Evolutionary conservation across 2,888 invertebrate genomes (phyloP), one percentile per base, ranked within the genome.

Genomic region (Orthonychiurus folsomi): DNA sequence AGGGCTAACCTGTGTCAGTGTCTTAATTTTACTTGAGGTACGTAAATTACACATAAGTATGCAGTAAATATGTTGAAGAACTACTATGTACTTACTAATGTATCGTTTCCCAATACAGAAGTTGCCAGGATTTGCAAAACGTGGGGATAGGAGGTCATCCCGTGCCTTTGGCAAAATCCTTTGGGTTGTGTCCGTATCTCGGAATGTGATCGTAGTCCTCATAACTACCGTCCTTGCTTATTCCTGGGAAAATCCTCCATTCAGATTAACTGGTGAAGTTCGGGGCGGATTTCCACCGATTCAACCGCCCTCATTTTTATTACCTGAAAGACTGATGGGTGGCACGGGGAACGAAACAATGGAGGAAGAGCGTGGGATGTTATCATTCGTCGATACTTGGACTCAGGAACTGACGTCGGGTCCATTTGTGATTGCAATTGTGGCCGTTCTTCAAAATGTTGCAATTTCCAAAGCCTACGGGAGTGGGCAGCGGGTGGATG

Each of bases 391-490:
- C 50, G 64, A 66, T 23, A 67, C 67, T 0, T 69, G 67, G 69
- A 54, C 63, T 20, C 25, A 61, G n/a, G n/a, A n/a, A n/a, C 52
- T 94, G 63, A 93, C 93, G 3, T 85, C 88, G 0, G 91, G 93
- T 0, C 85, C 94, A 67, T 79, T 89, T 28, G 81, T 95, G 59
- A 86, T 94, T 9, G 93, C 95, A 1, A 82, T 95, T 28, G 88
- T 95, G 69, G 91, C 89, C 0, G 88, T 95, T 1, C 79, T 95
- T 55, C 94, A 95, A 67, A 92, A 93, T 75, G 92, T 95, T 1
- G 95, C 95, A 5, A 95, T 95, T 69, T 93, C 93, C 2, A 95
- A 94, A 78, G 93, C 94, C 37, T 95, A 95, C 76, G 87, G 94
- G 9, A 79, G 80, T 66, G 87, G 85, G 59, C 81, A 82, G 25